Evolutionary conservation across 2,888 invertebrate genomes (phyloP), one percentile per base, ranked within the genome.

Genomic region (Cataglyphis cursor): DNA sequence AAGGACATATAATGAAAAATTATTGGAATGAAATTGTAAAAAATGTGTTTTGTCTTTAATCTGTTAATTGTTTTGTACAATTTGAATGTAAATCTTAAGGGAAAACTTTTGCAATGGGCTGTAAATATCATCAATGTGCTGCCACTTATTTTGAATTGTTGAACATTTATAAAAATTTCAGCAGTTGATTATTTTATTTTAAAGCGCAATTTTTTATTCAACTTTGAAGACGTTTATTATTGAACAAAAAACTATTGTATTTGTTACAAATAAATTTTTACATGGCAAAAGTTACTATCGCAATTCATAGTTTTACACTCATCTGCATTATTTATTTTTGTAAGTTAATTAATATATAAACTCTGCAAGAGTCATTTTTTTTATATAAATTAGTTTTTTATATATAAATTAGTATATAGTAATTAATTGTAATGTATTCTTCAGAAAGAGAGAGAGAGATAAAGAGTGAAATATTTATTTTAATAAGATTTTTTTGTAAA

Each of bases 91-190:
- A 59, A 54, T 54, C 21, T 66, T 0, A 15, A 24, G 70, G 76
- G 57, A 41, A 59, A 8, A 70, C 4, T 59, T 31, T 59, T 44
- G 44, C 24, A 70, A 48, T 21, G 44, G 44, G 24, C 35, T 80
- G 78, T 80, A 80, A 72, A 80, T 80, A 80, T 80, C 12, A 18
- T 12, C 44, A 59, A 70, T 78, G 41, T 44, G n/a, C 28, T 35
- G n/a, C n/a, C 18, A 70, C 9, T 59, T 72, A 24, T 54, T 12
- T 41, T 41, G 72, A 78, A 24, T 57, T 21, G 57, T 59, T 59
- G 59, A 12, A 35, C 35, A 68, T 68, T 68, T 78, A 78, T 68
- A 78, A 78, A 78, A 78, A 8, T 78, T 44, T 44, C 44, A 28
- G 21, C 12, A 28, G n/a, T 68, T 3, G 15, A n/a, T 21, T 75